These are phyloP conservation scores for Manduca sexta DNA, from an alignment of 1,140 invertebrate genomes.

Conservation along the genomic window DNA sequence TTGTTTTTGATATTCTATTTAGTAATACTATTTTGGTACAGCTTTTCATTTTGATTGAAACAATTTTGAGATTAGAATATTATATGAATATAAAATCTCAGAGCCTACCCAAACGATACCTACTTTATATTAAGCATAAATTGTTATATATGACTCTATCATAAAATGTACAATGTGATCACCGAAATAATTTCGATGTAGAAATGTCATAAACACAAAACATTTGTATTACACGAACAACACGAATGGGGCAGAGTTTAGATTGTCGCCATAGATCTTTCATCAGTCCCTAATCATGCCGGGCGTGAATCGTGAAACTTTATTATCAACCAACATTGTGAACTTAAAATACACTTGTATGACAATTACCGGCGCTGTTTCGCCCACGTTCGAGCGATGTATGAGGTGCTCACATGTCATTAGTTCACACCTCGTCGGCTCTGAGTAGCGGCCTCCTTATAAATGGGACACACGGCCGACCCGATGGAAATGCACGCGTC, in stretches of 20 bases:
- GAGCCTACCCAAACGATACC: too few relatives aligned
- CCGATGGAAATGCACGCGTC: too few relatives aligned
- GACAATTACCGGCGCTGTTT: slow-evolving; percentile 49
- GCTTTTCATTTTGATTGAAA: too few relatives aligned
- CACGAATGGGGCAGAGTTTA: too few relatives aligned
- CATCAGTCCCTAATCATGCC: slow-evolving; percentile 40
- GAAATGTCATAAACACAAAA: slow-evolving; percentile 19
- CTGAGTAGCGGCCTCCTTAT: slow-evolving; percentile 5
- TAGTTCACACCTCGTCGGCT: slow-evolving; percentile 45
- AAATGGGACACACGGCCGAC: slow-evolving; percentile 11
- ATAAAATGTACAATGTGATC: too few relatives aligned
- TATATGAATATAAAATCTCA: too few relatives aligned
- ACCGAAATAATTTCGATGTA: not conserved
- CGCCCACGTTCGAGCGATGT: slow-evolving; percentile 30
- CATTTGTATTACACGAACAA: slow-evolving; percentile 22
- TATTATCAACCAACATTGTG: slow-evolving; percentile 31
- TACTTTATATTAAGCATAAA: too few relatives aligned
- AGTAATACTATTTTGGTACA: too few relatives aligned
- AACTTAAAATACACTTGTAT: slow-evolving; percentile 62
- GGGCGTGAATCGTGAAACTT: slow-evolving; percentile 34
- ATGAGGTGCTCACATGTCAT: slow-evolving; percentile 44
- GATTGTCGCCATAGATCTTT: slow-evolving; percentile 37
- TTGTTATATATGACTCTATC: too few relatives aligned
- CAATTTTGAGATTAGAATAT: too few relatives aligned
- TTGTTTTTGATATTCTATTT: too few relatives aligned